A percentile compares a stretch with the other conserved stretches of the same genome.
These are phyloP conservation scores for Reinhardtius hippoglossoides DNA, from an alignment of 2,113 vertebrate genomes.

Conservation along the genomic window DNA sequence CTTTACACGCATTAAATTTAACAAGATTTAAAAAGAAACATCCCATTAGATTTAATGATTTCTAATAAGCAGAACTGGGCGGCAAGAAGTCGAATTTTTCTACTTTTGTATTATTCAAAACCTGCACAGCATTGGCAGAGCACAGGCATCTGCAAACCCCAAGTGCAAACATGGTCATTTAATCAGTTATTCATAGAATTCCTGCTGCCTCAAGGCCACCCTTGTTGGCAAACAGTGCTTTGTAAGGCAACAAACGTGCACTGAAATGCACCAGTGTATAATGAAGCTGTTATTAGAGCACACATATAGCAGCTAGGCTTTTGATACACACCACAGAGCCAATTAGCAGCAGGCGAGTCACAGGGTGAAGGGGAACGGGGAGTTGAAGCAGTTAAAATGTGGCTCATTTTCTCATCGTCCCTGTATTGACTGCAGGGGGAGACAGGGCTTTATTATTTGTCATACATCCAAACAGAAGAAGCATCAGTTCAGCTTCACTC, in stretches of 20 bases:
- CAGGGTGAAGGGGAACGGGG: conserved; percentile 40
- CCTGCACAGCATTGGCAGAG: conserved; percentile 22
- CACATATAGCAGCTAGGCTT: conserved; percentile 41
- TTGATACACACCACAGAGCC: conserved; percentile 60
- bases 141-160: conserved; percentile 24
- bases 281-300: conserved; percentile 59
- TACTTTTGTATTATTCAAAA: conserved; percentile 32
- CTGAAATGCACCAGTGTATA: conserved; percentile 52
- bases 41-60: conserved; percentile 6
- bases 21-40: background rate
- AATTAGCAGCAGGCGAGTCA: conserved; percentile 58
- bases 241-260: conserved; percentile 54
- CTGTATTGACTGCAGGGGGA: background rate
- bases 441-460: conserved; percentile 1
- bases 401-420: conserved; percentile 20
- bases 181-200: conserved; percentile 65
- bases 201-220: conserved; percentile 51
- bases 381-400: conserved; percentile 57
- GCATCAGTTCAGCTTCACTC: background rate
- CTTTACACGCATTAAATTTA: too few relatives aligned
- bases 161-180: conserved; percentile 56
- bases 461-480: background rate
- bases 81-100: background rate
- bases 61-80: background rate
- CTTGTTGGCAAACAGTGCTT: conserved; percentile 63